Base-by-base conservation (phyloP, 2,797 vertebrate genomes). In the Danio choprae region DNA sequence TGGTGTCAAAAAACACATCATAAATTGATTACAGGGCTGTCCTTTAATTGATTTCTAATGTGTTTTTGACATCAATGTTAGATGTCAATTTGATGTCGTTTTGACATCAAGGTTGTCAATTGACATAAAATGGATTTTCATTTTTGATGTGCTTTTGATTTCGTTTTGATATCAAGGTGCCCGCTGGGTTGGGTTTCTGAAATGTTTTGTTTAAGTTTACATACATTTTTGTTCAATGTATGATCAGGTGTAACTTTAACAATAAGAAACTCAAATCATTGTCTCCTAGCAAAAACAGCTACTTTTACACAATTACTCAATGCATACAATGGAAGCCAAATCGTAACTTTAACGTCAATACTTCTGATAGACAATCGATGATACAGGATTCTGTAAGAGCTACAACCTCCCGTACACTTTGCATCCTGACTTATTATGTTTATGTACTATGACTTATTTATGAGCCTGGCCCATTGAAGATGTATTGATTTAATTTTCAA, bases 381-480 rank as follows among this genome's bases (percentile, higher is more conserved):
- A 58, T 69, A 60, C 55, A 40, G 6, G n/a, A 38, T 55, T 62
- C 12, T 40, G 4, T 43, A 62, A 38, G 11, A 63, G 65, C 68
- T 53, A 8, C 12, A 69, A 38, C 13, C 16, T 6, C 46, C 46
- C 15, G 13, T 58, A 11, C 58, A 65, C 38, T 81, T 78, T 15
- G 46, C 74, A 40, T 13, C n/a, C 43, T 65, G 29, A 67, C 40
- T 73, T 85, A 71, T 89, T 83, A 68, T 90, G 84, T 92, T 93
- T 90, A 92, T 90, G 90, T 89, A 85, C 87, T 70, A 87, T 92
- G 79, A 91, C 71, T 93, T 89, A 93, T 93, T 92, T 88, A 93
- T 92, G 87, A 89, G 72, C 46, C 50, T 75, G n/a, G 69, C 74
- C 74, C 87, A 93, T 91, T 93, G 90, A 93, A 92, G 87, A 90